These are phyloP conservation scores for Coleophora deauratella DNA, from an alignment of 2,888 invertebrate genomes.

Conservation along the genomic window DNA sequence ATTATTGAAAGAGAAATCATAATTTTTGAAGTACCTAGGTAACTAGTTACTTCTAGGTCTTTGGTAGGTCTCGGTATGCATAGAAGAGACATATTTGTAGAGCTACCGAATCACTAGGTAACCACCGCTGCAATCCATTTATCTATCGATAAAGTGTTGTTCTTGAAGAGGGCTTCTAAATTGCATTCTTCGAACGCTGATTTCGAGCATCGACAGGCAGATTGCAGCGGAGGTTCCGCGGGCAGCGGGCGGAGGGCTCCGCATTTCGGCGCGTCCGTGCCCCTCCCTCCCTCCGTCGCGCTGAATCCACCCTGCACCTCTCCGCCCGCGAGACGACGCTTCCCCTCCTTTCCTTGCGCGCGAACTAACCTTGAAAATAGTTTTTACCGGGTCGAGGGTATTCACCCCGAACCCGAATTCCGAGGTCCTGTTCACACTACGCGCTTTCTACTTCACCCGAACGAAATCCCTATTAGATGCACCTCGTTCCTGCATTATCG, in stretches of 20 bases:
- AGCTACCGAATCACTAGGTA: no score
- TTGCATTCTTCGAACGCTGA: background rate
- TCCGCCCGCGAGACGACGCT: slow-evolving; percentile 54
- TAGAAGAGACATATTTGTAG: no score
- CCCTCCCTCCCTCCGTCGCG: slow-evolving; percentile 33
- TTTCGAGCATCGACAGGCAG: slow-evolving; percentile 13
- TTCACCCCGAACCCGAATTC: slow-evolving; percentile 73
- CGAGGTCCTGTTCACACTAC: slow-evolving; percentile 57
- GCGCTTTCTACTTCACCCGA: slow-evolving; percentile 33
- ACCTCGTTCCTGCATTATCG: slow-evolving; percentile 26
- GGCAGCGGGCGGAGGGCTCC: slow-evolving; percentile 38
- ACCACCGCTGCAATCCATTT: no score
- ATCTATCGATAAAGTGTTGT: no score
- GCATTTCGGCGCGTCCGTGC: slow-evolving; percentile 69
- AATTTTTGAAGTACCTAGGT: no score
- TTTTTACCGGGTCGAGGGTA: slow-evolving; percentile 72
- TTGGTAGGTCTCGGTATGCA: no score
- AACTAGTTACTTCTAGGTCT: no score
- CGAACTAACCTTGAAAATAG: slow-evolving; percentile 72
- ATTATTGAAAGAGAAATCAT: no score
- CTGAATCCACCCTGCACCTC: slow-evolving; percentile 64
- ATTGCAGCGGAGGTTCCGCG: slow-evolving; percentile 33
- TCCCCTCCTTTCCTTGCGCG: slow-evolving; percentile 51
- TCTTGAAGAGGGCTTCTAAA: background rate
- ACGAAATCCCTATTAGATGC: slow-evolving; percentile 41